Conservation (phyloP, 1,140 invertebrate species). For the Cylas formicarius region DNA sequence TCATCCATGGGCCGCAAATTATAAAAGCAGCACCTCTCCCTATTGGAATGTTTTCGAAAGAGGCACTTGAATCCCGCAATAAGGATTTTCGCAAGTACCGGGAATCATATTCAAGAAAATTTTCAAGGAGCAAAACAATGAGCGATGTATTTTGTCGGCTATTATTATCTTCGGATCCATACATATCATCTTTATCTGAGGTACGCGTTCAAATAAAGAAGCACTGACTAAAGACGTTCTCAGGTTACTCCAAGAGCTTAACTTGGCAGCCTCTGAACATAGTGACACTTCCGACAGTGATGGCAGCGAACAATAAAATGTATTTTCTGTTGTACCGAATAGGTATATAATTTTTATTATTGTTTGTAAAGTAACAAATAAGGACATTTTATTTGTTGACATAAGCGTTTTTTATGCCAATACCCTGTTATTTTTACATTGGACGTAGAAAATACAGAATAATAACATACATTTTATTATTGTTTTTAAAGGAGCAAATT, state of each 20-base stretch:
- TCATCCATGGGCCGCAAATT: constrained; percentile 33
- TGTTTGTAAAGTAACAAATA: no score
- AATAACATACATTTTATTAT: no score
- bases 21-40: constrained; percentile 29
- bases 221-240: constrained; percentile 2
- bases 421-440: no score
- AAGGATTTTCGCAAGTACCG: constrained; percentile 32
- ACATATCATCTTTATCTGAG: constrained; percentile 6
- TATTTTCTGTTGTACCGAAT: no score
- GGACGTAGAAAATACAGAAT: no score
- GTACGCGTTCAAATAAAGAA: constrained; percentile 7
- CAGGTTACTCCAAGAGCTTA: background rate
- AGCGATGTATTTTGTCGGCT: constrained; percentile 6
- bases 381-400: no score
- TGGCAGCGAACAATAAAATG: no score
- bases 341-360: no score
- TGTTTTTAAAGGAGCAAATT: no score
- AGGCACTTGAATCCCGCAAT: constrained; percentile 35
- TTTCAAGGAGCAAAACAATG: constrained; percentile 9
- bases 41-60: constrained; percentile 38
- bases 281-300: no score
- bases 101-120: constrained; percentile 6
- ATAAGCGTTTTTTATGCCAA: no score
- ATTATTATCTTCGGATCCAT: constrained; percentile 11
- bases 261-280: no score